phyloP scores from a whole-genome alignment of 1,140 invertebrate species.

The Thereuonema tuberculata region DNA sequence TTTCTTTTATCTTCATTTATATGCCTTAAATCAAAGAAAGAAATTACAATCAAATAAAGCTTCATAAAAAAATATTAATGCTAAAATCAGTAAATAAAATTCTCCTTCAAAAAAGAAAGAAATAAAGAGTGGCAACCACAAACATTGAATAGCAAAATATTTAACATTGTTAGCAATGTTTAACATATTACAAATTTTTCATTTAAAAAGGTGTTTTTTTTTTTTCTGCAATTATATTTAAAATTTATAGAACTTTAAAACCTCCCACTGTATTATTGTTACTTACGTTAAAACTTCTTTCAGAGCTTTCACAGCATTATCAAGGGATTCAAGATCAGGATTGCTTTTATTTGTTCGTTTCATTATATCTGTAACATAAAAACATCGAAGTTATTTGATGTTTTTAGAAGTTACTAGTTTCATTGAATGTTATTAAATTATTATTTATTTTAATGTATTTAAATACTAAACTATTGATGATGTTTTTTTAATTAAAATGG shows the following conservation, averaged over 20 bases:
- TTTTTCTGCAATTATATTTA: not conserved
- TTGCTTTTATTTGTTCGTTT: constrained; percentile 78
- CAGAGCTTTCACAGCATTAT: constrained; percentile 68
- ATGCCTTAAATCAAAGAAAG: constrained; percentile 36
- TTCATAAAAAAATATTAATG: not conserved
- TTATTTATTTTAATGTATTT: too few species aligned
- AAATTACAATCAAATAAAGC: not conserved
- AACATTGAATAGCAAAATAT: too few species aligned
- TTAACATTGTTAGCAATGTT: too few species aligned
- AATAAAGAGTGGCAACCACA: too few species aligned
- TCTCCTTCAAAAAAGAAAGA: too few species aligned
- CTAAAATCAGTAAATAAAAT: not conserved
- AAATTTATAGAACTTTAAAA: not conserved
- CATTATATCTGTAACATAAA: constrained; percentile 58
- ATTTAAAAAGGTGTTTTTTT: not conserved
- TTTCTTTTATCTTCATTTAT: constrained; percentile 95
- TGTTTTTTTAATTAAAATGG: too few species aligned
- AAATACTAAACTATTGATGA: constrained; percentile 17
- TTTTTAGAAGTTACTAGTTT: too few species aligned
- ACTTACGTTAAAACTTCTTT: constrained; percentile 73
- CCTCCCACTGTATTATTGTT: not conserved
- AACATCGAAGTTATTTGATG: too few species aligned
- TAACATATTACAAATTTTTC: too few species aligned
- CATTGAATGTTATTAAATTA: too few species aligned
- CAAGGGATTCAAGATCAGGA: constrained; percentile 66